Conservation (phyloP, 2,888 invertebrate species). For the Molorchus minor region DNA sequence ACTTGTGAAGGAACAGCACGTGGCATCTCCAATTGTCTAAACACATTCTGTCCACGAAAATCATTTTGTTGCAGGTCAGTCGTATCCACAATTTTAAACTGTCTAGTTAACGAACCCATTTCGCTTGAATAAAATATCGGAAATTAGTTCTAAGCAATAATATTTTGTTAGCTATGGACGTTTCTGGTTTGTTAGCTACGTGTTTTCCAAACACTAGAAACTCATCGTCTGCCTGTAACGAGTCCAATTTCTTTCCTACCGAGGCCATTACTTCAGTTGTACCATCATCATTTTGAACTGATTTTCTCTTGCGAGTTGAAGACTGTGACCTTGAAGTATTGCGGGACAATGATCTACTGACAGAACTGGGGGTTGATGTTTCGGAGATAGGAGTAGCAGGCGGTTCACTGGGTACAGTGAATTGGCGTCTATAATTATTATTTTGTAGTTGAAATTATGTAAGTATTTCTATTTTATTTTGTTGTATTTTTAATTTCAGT, state of each 20-base stretch:
- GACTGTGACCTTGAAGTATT: not conserved
- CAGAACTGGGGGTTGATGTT: not conserved
- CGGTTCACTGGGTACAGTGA: not conserved
- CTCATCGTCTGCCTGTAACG: conserved; percentile 1
- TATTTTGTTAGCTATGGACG: conserved; percentile 6
- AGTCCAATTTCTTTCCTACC: conserved; percentile 6
- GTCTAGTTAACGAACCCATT: conserved; percentile 17
- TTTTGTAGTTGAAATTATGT: too few relatives aligned
- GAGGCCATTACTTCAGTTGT: not conserved
- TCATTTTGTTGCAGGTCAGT: conserved; percentile 9
- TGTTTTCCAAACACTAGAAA: conserved; percentile 9
- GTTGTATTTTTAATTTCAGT: conserved; percentile 7
- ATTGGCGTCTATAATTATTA: too few relatives aligned
- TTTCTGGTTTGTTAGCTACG: conserved; percentile 6
- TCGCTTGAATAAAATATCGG: conserved; percentile 22
- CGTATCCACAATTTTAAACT: conserved; percentile 19
- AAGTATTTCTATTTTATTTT: not conserved
- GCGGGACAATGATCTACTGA: too few relatives aligned
- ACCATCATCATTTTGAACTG: not conserved
- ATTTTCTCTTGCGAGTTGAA: conserved; percentile 6
- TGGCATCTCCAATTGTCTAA: not conserved
- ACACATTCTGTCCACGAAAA: conserved; percentile 5
- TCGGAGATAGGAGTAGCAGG: not conserved
- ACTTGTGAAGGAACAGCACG: conserved; percentile 3
- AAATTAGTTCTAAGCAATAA: conserved; percentile 21